These are phyloP conservation scores for Rousettus madagascariensis DNA, from an alignment of 2,797 vertebrate species.

Conservation along the genomic window DNA sequence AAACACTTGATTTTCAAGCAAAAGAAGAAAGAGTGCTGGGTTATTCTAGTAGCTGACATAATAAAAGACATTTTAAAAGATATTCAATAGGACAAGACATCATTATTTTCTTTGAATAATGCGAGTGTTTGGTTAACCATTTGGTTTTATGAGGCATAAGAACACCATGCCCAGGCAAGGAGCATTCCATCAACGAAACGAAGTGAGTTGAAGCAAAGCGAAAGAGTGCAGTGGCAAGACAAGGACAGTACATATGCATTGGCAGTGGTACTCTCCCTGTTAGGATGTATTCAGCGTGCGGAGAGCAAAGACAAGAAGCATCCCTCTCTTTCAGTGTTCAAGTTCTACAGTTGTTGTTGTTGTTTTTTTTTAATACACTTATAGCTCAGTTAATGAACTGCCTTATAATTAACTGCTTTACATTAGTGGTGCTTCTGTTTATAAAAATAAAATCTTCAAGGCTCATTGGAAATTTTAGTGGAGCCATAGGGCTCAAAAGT, in stretches of 20 bases:
- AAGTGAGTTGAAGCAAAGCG: neutral
- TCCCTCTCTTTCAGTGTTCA: neutral
- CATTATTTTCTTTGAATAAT: neutral
- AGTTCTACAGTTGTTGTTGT: neutral
- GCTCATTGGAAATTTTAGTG: neutral
- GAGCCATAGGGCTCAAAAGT: neutral
- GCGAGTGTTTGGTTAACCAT: neutral
- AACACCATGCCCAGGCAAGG: neutral
- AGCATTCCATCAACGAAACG: neutral
- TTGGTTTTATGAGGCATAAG: neutral
- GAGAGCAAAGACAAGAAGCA: neutral
- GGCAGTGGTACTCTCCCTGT: neutral
- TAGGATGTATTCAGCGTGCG: neutral
- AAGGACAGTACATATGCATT: neutral
- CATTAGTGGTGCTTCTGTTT: neutral
- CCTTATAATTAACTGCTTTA: conserved; percentile 4
- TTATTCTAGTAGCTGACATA: neutral
- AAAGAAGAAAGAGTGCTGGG: neutral
- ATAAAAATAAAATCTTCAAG: neutral
- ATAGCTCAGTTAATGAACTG: neutral
- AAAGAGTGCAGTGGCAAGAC: neutral
- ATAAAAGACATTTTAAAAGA: neutral
- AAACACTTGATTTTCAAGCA: neutral
- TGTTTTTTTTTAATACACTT: neutral
- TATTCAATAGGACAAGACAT: neutral